Conservation (phyloP, 2,797 vertebrate species). For the Malacoctenus gilli region DNA sequence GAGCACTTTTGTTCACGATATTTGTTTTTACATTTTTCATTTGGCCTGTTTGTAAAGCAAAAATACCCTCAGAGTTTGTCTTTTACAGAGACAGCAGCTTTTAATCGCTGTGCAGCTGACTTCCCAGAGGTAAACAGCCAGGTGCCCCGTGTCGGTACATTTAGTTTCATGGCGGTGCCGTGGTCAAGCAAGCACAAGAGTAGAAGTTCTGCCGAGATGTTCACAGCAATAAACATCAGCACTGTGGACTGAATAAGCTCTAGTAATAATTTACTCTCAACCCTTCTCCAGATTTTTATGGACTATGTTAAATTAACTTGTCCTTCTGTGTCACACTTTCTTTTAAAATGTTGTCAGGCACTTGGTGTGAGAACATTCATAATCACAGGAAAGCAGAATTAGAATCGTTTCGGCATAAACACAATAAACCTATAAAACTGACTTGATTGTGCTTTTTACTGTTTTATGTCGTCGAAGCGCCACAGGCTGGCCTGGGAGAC, state of each 20-base stretch:
- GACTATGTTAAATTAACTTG: too few species aligned
- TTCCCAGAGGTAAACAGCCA: slow-evolving; percentile 47
- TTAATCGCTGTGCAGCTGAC: slow-evolving; percentile 16
- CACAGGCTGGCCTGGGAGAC: slow-evolving; percentile 12
- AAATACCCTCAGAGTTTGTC: slow-evolving; percentile 39
- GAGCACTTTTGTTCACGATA: slow-evolving; percentile 23
- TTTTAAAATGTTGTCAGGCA: too few species aligned
- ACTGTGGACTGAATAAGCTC: slow-evolving; percentile 11
- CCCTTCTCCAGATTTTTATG: too few species aligned
- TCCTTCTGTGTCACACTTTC: too few species aligned
- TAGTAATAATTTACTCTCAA: too few species aligned
- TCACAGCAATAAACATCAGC: slow-evolving; percentile 4
- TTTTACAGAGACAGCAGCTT: slow-evolving; percentile 21
- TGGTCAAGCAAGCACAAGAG: slow-evolving; percentile 5
- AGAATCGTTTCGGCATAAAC: background rate
- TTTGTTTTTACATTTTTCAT: slow-evolving; percentile 21
- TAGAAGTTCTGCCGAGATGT: slow-evolving; percentile 7
- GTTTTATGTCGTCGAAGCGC: slow-evolving; percentile 16
- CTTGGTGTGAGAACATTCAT: too few species aligned
- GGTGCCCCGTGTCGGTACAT: slow-evolving; percentile 34
- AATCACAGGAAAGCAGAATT: too few species aligned
- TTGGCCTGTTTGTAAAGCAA: slow-evolving; percentile 30
- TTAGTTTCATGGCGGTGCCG: slow-evolving; percentile 30
- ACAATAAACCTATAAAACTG: slow-evolving; percentile 2
- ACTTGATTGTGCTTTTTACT: background rate